phyloP scores from a whole-genome alignment of 64 coral and sea anemone species.

The Porites australiensis region DNA sequence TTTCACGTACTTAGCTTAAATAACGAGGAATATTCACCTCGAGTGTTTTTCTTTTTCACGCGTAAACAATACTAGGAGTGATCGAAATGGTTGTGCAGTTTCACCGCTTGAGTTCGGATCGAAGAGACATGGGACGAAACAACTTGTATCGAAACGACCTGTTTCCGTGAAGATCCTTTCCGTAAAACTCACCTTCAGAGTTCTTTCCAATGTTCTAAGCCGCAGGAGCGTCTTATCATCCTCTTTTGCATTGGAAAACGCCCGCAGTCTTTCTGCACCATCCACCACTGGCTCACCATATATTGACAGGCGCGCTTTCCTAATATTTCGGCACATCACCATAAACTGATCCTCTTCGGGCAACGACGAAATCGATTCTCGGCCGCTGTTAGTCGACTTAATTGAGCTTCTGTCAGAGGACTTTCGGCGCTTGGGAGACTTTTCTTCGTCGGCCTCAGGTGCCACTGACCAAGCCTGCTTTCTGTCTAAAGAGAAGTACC shows the following conservation, averaged over 20 bases:
- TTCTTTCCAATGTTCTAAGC: slow-evolving; percentile 37
- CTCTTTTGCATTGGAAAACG: slow-evolving; percentile 15
- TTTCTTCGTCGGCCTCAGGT: neutral
- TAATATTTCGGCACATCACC: slow-evolving; percentile 36
- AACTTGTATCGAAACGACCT: too few relatives aligned
- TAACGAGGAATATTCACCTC: too few relatives aligned
- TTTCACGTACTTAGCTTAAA: too few relatives aligned
- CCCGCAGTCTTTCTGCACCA: slow-evolving; percentile 1
- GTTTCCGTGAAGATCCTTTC: neutral
- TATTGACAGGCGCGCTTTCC: slow-evolving; percentile 50
- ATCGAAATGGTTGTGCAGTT: too few relatives aligned
- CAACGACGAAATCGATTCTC: neutral
- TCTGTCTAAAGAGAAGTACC: slow-evolving; percentile 20
- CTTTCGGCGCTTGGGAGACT: neutral
- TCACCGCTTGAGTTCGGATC: too few relatives aligned
- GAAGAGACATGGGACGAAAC: too few relatives aligned
- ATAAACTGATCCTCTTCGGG: slow-evolving; percentile 44
- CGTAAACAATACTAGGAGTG: too few relatives aligned
- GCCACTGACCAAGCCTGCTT: slow-evolving; percentile 28
- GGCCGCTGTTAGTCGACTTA: slow-evolving; percentile 8
- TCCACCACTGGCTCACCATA: slow-evolving; percentile 36
- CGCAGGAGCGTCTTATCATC: neutral
- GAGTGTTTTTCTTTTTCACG: too few relatives aligned
- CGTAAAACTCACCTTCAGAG: slow-evolving; percentile 41
- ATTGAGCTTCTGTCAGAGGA: neutral